Evolutionary conservation across 1,140 invertebrate genomes (phyloP), one percentile per base, ranked within the genome.

Genomic region (Geopemphigus sp.): DNA sequence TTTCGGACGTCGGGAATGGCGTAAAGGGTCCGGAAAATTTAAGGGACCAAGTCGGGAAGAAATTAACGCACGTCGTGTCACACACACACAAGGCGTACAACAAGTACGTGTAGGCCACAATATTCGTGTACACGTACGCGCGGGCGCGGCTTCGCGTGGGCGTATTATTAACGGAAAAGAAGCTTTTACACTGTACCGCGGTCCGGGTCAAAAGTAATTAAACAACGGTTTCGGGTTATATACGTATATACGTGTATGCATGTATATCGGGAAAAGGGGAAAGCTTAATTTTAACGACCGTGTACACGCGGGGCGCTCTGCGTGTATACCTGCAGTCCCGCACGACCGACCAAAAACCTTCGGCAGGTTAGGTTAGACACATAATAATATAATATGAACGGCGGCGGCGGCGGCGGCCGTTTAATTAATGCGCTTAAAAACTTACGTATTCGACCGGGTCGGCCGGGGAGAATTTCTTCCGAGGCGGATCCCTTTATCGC

Each of bases 191-290:
- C 29, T 26, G 19, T 14, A 12, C 47, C 50, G 50, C 45, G 22
- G 45, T 54, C 26, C 17, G 47, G 68, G 68, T 72, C 47, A 72
- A 72, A 72, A 72, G 68, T 72, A 72, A 72, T 72, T 72, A 72
- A 72, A 72, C 68, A 54, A 72, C 68, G 47, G 68, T 54, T 70
- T 72, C 50, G 24, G 68, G 50, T 54, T 54, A 17, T 39, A 39
- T 39, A 39, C 32, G 8, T 53, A 39, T 39, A 39, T 39, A 39
- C 8, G 8, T 39, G 8, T 39, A 39, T 8, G 32, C 8, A 39
- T 39, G 8, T 39, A 39, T 39, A 70, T 70, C 47, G 47, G 45
- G 22, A 70, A 70, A 53, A 70, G 22, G 45, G 47, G 66, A 8
- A 53, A 29, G 50, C 47, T 72, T 72, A 72, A 72, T 72, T 72